These are phyloP conservation scores for Ailurus styani DNA, from an alignment of 2,113 vertebrate genomes.

Conservation along the genomic window DNA sequence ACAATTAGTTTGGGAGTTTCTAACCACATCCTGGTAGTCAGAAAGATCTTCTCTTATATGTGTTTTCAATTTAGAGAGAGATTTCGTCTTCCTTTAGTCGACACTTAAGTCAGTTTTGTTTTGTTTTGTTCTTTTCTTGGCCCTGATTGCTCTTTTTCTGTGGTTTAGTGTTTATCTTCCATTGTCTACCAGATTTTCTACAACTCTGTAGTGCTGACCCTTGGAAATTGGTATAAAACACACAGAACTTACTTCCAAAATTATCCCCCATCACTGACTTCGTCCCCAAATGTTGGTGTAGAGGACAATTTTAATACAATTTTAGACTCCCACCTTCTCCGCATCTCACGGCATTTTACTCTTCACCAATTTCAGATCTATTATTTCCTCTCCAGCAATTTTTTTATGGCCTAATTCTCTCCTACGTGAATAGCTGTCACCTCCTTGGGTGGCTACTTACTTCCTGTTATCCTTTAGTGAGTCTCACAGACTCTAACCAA, in stretches of 20 bases:
- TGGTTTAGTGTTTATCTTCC: constrained; percentile 17
- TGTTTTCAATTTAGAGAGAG: neutral
- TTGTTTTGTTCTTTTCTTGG: neutral
- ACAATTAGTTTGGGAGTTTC: neutral
- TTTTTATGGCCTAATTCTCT: neutral
- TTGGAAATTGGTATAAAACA: neutral
- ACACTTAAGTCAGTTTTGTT: neutral
- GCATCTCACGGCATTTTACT: neutral
- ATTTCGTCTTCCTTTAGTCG: constrained; percentile 8
- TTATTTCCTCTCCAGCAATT: neutral
- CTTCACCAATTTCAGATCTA: neutral
- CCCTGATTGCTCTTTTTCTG: neutral
- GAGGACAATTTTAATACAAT: neutral
- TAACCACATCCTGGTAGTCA: neutral
- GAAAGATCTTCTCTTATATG: neutral
- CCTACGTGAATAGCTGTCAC: neutral
- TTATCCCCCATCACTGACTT: neutral
- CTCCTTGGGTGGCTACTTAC: neutral
- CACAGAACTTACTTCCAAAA: neutral
- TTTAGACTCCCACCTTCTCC: neutral
- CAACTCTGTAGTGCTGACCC: neutral
- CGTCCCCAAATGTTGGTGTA: neutral
- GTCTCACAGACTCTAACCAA: neutral
- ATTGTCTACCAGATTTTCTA: neutral
- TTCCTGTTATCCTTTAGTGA: neutral